Base-by-base conservation (phyloP, 2,888 invertebrate genomes). In the Taphrorychus bicolor region DNA sequence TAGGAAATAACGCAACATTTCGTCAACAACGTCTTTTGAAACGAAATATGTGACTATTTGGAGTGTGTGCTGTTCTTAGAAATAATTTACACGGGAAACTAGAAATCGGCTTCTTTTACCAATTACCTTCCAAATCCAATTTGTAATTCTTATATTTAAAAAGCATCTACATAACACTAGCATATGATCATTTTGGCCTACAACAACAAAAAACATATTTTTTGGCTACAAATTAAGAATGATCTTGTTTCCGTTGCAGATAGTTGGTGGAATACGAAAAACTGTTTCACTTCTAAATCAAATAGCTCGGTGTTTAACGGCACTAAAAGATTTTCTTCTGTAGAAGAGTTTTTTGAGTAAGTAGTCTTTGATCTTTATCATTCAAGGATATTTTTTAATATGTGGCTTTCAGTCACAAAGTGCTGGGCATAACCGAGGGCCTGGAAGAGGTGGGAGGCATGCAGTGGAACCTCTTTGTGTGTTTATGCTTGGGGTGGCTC, bases 221-320 rank as follows among this genome's bases (percentile, higher is more conserved):
- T 32, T 32, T 1, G 2, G 3, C 11, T 1, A 32, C 3, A 9
- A 32, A 32, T 9, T 32, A 7, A 11, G 11, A 32, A 32, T 32
- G 11, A 32, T 3, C 9, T 32, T n/a, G 2, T 9, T 32, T 3
- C 3, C 32, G 11, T 78, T 79, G 45, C 72, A 86, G 86, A 79
- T 72, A 89, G 91, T 77, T 83, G 84, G 76, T 91, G 90, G 90
- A 91, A 91, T 79, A 88, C 89, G 0, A 77, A 83, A n/a, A 75
- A 80, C 53, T 87, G 87, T 74, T 85, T 79, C 60, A 76, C 78
- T 4, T 75, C 75, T 70, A 61, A 60, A 56, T 22, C 14, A 21
- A 66, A 66, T 41, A 32, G 23, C 11, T 64, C 64, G 9, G 9
- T 59, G 14, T 7, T 63, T 17, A 63, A 68, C 51, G 11, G 2